These are phyloP conservation scores for Hylyphantes graminicola DNA, from an alignment of 1,140 invertebrate genomes.

Conservation along the genomic window DNA sequence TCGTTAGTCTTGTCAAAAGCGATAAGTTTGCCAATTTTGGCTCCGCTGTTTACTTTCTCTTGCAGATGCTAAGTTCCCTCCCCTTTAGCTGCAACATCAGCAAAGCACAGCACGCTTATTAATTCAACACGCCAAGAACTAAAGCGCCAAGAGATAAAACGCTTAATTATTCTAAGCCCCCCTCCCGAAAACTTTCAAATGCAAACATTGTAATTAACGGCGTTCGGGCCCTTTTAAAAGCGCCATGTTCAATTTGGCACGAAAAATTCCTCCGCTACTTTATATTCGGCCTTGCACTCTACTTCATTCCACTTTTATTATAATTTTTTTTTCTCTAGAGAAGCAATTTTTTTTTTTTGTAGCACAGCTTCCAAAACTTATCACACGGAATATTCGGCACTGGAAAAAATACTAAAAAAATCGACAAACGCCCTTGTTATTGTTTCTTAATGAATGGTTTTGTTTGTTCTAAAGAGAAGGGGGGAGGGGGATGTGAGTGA, in stretches of 20 bases:
- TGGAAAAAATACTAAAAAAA: neutral
- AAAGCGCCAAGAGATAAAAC: constrained; percentile 31
- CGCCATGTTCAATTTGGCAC: constrained; percentile 37
- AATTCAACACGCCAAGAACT: constrained; percentile 29
- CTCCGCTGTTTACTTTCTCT: no score
- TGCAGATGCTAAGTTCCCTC: no score
- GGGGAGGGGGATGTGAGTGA: no score
- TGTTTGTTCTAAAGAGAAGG: constrained; percentile 8
- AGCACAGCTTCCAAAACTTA: constrained; percentile 3
- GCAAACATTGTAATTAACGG: constrained; percentile 45
- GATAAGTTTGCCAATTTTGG: no score
- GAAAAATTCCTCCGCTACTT: constrained; percentile 20
- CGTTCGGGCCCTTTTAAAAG: constrained; percentile 5
- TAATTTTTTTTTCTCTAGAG: neutral
- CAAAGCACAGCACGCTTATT: constrained; percentile 19
- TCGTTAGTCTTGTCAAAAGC: no score
- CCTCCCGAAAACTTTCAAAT: constrained; percentile 31
- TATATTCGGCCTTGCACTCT: neutral
- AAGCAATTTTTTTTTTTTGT: constrained; percentile 7
- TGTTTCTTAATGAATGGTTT: constrained; percentile 45
- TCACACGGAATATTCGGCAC: constrained; percentile 13
- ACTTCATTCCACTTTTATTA: neutral
- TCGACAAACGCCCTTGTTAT: constrained; percentile 32
- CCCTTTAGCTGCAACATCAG: no score
- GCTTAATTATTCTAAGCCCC: constrained; percentile 25